Conservation (phyloP, 1,140 invertebrate species). For the Apis cerana region DNA sequence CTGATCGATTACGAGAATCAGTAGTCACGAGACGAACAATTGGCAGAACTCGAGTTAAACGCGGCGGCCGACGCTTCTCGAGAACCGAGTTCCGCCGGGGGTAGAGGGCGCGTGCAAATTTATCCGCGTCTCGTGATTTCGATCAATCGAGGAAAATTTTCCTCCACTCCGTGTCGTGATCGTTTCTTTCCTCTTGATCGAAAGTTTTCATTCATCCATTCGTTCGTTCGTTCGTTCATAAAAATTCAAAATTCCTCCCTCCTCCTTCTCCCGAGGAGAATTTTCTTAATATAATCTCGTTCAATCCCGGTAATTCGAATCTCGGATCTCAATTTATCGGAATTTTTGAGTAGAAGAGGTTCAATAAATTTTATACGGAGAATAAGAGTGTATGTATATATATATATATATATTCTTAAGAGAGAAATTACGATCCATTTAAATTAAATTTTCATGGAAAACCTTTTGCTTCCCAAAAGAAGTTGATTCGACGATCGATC, state of each 20-base stretch:
- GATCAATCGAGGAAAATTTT: conserved; percentile 37
- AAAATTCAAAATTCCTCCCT: too few species aligned
- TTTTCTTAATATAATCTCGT: too few species aligned
- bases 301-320: too few species aligned
- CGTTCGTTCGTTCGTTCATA: neutral
- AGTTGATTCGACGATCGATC: neutral
- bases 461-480: neutral
- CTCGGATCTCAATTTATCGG: too few species aligned
- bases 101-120: neutral
- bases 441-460: neutral
- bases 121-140: conserved; percentile 36
- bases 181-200: too few species aligned
- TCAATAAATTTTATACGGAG: too few species aligned
- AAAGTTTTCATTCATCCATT: neutral
- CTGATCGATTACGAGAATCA: conserved; percentile 37
- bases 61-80: neutral
- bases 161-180: neutral
- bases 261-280: too few species aligned
- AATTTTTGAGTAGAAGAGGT: too few species aligned
- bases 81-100: neutral
- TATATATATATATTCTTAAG: too few species aligned
- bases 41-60: conserved; percentile 28
- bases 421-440: too few species aligned
- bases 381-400: too few species aligned
- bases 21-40: conserved; percentile 45